Evolutionary conservation across 2,888 invertebrate species (phyloP).

Genomic region (Dryomyza anilis): DNA sequence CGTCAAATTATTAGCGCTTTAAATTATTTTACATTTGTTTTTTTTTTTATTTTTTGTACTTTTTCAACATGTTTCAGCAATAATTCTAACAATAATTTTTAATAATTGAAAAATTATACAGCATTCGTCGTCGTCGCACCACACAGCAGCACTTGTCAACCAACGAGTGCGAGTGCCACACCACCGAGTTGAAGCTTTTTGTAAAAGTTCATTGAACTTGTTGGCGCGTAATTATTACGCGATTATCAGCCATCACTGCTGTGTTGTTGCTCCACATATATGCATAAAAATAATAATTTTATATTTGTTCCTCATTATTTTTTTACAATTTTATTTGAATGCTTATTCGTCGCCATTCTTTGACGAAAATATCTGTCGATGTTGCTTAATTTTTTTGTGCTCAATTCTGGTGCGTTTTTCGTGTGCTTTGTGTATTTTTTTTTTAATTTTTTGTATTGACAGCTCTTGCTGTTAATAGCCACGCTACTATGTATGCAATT

Average conservation of each 20-base stretch:
- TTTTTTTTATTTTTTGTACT: constrained; percentile 18
- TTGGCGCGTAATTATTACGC: background rate
- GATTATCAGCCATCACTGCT: background rate
- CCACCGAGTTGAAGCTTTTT: background rate
- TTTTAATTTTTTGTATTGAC: background rate
- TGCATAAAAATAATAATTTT: background rate
- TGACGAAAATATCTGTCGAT: background rate
- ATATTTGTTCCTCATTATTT: background rate
- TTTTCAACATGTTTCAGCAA: no score
- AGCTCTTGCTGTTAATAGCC: background rate
- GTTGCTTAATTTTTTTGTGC: constrained; percentile 45
- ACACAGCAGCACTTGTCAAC: background rate
- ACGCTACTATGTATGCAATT: background rate
- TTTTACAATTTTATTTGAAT: background rate
- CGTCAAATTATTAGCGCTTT: no score
- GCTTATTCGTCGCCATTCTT: background rate
- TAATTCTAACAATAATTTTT: no score
- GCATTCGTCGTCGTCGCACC: no score
- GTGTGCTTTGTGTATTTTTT: constrained; percentile 26
- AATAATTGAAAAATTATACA: no score
- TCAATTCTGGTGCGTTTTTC: constrained; percentile 36
- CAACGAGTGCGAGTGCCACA: background rate
- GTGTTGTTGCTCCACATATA: background rate
- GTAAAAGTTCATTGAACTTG: constrained; percentile 43
- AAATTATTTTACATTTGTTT: background rate